A percentile compares a stretch with the other conserved stretches of the same genome.
Evolutionary conservation across 2,113 vertebrate genomes (phyloP).

Genomic region (Beaufortia kweichowensis): DNA sequence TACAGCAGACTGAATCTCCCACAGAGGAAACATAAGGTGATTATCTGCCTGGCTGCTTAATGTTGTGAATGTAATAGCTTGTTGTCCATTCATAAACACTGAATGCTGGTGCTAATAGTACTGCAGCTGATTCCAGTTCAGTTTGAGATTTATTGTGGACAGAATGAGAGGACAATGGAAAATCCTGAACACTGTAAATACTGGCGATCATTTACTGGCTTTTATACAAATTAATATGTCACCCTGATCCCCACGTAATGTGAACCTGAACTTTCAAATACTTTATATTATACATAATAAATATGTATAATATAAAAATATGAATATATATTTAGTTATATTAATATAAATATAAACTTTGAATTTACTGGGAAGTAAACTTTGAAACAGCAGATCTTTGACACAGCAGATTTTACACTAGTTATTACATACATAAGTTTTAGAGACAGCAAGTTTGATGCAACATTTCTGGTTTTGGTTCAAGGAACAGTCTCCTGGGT

Average conservation of each 20-base stretch:
- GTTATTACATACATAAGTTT: no score
- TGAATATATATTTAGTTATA: no score
- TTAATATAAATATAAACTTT: no score
- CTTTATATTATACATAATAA: no score
- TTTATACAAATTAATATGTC: slow-evolving; percentile 6
- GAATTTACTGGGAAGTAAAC: no score
- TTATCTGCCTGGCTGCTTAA: slow-evolving; percentile 30
- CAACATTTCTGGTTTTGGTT: no score
- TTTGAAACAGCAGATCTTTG: no score
- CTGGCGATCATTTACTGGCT: background rate
- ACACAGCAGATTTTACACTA: no score
- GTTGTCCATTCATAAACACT: slow-evolving; percentile 41
- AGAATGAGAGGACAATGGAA: slow-evolving; percentile 9
- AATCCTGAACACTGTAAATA: slow-evolving; percentile 14
- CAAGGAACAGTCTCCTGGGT: background rate
- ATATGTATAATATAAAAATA: no score
- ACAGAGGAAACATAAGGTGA: slow-evolving; percentile 33
- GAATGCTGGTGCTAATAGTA: slow-evolving; percentile 11
- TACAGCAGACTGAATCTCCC: slow-evolving; percentile 25
- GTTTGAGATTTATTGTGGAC: background rate
- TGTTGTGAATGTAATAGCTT: slow-evolving; percentile 31
- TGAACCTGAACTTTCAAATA: no score
- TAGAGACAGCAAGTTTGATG: no score
- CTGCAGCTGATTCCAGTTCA: background rate
- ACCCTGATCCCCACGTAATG: background rate